Conservation (phyloP, 2,888 invertebrate genomes). For the Matsumyia berberina region DNA sequence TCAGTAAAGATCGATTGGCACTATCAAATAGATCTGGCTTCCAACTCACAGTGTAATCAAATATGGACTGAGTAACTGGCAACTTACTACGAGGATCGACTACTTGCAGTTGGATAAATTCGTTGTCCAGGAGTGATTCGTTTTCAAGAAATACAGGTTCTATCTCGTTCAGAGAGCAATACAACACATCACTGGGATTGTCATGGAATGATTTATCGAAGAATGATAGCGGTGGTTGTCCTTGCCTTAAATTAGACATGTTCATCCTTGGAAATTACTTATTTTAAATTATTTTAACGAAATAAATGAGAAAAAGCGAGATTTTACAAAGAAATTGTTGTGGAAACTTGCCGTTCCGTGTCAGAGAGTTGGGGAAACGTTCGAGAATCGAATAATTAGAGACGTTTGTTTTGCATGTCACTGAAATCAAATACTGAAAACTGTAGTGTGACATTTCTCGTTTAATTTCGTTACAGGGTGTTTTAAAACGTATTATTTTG, state of each 20-base stretch:
- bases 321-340: neutral
- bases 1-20: constrained; percentile 76
- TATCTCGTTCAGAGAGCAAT: constrained; percentile 79
- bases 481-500: too few species aligned
- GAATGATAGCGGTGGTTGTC: constrained; percentile 79
- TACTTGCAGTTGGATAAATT: constrained; percentile 51
- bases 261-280: neutral
- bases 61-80: constrained; percentile 42
- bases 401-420: neutral
- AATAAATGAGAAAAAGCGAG: neutral
- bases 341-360: too few species aligned
- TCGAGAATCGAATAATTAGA: constrained; percentile 3
- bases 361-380: neutral
- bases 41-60: constrained; percentile 76
- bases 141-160: constrained; percentile 77
- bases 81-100: constrained; percentile 80
- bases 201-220: constrained; percentile 80
- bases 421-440: too few species aligned
- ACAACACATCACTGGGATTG: constrained; percentile 78
- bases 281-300: neutral
- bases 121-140: constrained; percentile 26
- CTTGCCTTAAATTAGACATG: neutral
- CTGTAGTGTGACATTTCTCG: too few species aligned
- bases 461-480: too few species aligned
- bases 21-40: constrained; percentile 77